A percentile compares a stretch with the other conserved stretches of the same genome.
These are phyloP conservation scores for Oreochromis niloticus DNA, from an alignment of 2,113 vertebrate species.

Conservation along the genomic window DNA sequence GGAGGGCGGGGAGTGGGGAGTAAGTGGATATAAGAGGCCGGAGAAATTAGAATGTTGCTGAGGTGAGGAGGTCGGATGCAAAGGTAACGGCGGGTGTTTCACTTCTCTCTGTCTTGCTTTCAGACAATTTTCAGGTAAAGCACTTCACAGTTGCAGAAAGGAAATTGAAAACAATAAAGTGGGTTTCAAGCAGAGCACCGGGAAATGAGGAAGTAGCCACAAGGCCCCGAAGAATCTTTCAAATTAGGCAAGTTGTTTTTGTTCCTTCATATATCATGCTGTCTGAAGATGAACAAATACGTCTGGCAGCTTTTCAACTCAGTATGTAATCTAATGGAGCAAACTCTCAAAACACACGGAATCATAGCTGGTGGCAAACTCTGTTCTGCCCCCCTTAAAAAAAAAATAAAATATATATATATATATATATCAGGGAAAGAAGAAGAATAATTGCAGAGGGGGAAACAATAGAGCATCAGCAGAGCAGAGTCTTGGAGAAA, in stretches of 20 bases:
- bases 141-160: neutral
- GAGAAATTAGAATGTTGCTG: slow-evolving; percentile 2
- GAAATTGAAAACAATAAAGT: neutral
- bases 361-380: neutral
- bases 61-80: neutral
- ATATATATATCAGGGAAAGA: neutral
- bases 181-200: neutral
- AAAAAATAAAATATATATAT: too few species aligned
- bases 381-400: neutral
- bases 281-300: neutral
- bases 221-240: neutral
- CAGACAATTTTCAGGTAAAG: neutral
- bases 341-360: neutral
- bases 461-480: neutral
- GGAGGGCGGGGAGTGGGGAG: neutral
- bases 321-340: neutral
- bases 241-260: neutral
- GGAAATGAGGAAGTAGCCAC: neutral
- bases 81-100: neutral
- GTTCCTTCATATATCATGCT: neutral
- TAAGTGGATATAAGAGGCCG: neutral
- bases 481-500: neutral
- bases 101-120: neutral
- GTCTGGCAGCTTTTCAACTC: neutral
- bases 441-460: neutral